Conservation (phyloP, 2,113 vertebrate species). For the Piprites chloris region DNA sequence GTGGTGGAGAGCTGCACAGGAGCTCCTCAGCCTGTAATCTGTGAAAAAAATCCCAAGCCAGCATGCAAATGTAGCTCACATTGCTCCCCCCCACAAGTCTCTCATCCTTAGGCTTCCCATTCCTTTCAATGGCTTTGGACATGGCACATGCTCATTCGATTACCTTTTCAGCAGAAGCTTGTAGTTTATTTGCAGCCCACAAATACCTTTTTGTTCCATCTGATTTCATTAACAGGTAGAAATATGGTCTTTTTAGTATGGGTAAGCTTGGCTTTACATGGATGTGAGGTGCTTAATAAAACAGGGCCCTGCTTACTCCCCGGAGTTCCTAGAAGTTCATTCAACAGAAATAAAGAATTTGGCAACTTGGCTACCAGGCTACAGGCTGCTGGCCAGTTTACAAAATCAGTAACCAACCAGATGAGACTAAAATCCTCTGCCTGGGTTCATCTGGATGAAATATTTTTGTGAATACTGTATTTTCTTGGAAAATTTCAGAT, state of each 20-base stretch:
- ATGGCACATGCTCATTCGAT: neutral
- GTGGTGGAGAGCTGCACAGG: neutral
- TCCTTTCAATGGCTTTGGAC: neutral
- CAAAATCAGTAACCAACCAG: neutral
- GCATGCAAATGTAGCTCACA: rapidly evolving
- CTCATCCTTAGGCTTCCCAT: neutral
- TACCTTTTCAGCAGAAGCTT: neutral
- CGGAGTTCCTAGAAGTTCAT: conserved; percentile 4
- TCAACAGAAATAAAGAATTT: conserved; percentile 30
- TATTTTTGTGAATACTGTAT: neutral
- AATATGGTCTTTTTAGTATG: neutral
- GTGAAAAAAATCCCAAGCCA: neutral
- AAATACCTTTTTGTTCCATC: neutral
- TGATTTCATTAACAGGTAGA: neutral
- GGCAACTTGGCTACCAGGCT: neutral
- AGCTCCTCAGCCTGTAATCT: neutral
- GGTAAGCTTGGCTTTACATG: neutral
- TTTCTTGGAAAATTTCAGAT: neutral
- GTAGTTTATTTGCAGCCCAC: neutral
- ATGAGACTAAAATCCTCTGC: neutral
- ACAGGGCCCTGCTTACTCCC: neutral
- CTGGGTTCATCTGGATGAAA: neutral
- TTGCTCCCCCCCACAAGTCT: neutral
- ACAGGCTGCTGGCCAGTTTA: neutral
- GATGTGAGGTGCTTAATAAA: neutral